Evolutionary conservation across 1,140 invertebrate species (phyloP), one percentile per base, ranked within the genome.

Genomic region (Adoxophyes honmai): DNA sequence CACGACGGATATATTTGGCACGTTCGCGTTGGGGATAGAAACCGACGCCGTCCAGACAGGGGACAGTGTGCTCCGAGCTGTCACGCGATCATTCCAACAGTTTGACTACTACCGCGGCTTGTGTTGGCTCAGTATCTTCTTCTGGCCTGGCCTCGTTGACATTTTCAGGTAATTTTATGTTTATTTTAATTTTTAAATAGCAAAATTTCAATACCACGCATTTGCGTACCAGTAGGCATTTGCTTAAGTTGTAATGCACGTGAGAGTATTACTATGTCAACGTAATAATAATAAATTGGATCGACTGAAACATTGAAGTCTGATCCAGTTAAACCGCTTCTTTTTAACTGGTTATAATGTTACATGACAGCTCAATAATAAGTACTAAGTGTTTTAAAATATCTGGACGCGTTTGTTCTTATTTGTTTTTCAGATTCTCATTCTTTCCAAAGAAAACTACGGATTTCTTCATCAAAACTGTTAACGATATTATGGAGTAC

Each of bases 1-100:
- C 59, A 86, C 90, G 0, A 91, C 89, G 0, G 91, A 92, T 57
- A 81, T 91, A 0, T 91, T 92, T 48, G 91, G 89, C 0, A 86
- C 86, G 0, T 86, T 84, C 15, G 90, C 90, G 0, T 93, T 93
- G 70, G 92, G 92, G 0, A 61, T 93, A 4, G 70, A 90, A 15
- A 59, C 68, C 14, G 52, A 80, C 15, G 68, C 73, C 0, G 66
- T 68, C 0, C 34, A 66, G 0, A 70, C 69, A 0, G 67, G 72
- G 1, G 48, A 58, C 8, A 64, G 68, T 21, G 52, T 64, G 7
- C 35, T 82, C 9, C 59, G 70, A 15, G 54, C 18, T 0, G 59
- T 80, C 15, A 75, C 79, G 0, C 62, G 54, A 5, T 61, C 69
- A 1, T 69, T 82, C 34, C 62, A 55, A 57, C 15, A 51, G 1